phyloP scores from a whole-genome alignment of 2,888 invertebrate species.

The Oxyteleia sp. region DNA sequence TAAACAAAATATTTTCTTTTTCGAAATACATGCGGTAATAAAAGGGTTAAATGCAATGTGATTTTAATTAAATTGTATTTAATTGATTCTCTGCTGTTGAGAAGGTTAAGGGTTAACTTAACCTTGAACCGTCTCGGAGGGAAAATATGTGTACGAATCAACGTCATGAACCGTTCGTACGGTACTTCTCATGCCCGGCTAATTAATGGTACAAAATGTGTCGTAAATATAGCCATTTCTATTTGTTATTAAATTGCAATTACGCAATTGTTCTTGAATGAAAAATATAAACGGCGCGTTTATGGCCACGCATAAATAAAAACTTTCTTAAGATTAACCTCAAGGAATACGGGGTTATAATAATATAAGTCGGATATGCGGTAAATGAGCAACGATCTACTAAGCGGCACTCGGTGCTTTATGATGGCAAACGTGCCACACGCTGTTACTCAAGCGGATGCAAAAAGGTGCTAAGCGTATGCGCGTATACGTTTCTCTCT shows the following conservation, averaged over 20 bases:
- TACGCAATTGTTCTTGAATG: constrained; percentile 34
- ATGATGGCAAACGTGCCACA: constrained; percentile 56
- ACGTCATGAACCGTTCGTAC: no score
- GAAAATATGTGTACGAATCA: no score
- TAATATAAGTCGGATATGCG: constrained; percentile 68
- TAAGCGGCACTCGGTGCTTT: constrained; percentile 50
- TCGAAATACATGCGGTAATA: no score
- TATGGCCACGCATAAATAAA: constrained; percentile 10
- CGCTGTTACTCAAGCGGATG: constrained; percentile 82
- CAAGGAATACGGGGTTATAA: constrained; percentile 36
- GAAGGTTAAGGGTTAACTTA: no score
- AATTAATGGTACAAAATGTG: neutral
- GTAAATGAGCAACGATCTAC: constrained; percentile 69
- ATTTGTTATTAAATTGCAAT: constrained; percentile 40
- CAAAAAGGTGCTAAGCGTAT: constrained; percentile 85
- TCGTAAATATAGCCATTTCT: constrained; percentile 4
- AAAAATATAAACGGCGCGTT: constrained; percentile 1
- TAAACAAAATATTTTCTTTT: no score
- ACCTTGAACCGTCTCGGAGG: no score
- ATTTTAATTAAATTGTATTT: no score
- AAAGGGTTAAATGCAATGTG: no score
- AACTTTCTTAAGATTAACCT: constrained; percentile 52
- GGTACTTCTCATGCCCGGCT: neutral
- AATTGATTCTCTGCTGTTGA: no score
- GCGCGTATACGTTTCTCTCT: constrained; percentile 79